Evolutionary conservation across 2,888 invertebrate species (phyloP), one percentile per base, ranked within the genome.

Genomic region (Drosophila yooni): DNA sequence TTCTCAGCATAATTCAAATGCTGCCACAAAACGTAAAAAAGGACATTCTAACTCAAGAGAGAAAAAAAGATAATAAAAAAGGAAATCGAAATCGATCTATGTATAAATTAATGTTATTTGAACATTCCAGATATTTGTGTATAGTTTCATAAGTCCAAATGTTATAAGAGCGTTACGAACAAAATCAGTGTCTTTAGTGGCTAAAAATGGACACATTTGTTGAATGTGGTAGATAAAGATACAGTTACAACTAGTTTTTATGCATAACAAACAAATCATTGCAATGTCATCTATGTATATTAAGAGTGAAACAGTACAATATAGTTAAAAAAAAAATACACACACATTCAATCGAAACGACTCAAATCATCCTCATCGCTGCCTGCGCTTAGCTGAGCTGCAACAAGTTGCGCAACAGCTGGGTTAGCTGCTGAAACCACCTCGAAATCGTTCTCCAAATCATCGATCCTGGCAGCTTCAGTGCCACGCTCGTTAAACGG

Each of bases 261-360:
- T 66, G 46, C 70, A 57, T 52, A 60, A 40, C 18, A 52, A 57
- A 40, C 18, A 56, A 52, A 69, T 25, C 51, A 72, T 59, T 63
- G 62, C 63, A 63, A 63, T 76, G 72, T 72, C 57, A 57, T 73
- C 40, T 61, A 53, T 61, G 31, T 66, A 63, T 76, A 53, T 61
- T 60, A 63, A 63, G 50, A 34, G 59, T 71, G 52, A 48, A 53
- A 50, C 52, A 52, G 66, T 76, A 70, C 62, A 74, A 65, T 73
- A 76, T 77, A 76, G 73, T 76, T 69, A 34, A 76, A 36, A 18
- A 40, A 72, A 40, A 72, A 69, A 66, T n/a, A 38, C 25, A 57
- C 70, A 73, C 18, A 10, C 11, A 27, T 33, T 83, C 56, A 91
- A 85, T 91, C 91, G 51, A 91, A 91, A n/a, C 91, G 81, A 75